A percentile compares a stretch with the other conserved stretches of the same genome.
Conservation (phyloP, 2,888 invertebrate genomes). For the Hemistola chrysoprasaria region DNA sequence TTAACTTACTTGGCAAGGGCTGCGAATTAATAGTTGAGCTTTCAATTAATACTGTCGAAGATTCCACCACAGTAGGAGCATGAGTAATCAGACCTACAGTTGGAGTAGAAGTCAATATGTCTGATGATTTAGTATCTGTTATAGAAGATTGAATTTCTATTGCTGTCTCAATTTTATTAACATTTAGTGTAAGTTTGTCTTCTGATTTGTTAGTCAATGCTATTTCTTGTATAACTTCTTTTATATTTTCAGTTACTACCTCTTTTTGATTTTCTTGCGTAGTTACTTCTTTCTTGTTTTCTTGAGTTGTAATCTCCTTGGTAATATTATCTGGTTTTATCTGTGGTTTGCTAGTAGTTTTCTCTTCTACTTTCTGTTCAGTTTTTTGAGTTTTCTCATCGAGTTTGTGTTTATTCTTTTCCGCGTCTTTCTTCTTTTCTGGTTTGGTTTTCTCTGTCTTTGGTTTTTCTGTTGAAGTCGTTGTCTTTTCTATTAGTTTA, state of each 20-base stretch:
- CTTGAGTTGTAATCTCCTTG: constrained; percentile 25
- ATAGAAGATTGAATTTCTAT: constrained; percentile 61
- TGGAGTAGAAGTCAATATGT: constrained; percentile 56
- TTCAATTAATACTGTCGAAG: constrained; percentile 40
- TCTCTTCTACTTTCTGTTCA: no score
- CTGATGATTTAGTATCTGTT: constrained; percentile 31
- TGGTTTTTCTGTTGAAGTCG: constrained; percentile 37
- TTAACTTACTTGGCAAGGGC: constrained; percentile 61
- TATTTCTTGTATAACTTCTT: constrained; percentile 29
- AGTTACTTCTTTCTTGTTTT: constrained; percentile 34
- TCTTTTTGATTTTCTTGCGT: constrained; percentile 17
- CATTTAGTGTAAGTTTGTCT: constrained; percentile 46
- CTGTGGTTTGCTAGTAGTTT: constrained; percentile 7
- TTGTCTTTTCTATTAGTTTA: constrained; percentile 29
- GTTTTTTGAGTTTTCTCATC: constrained; percentile 38
- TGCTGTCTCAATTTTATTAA: constrained; percentile 44
- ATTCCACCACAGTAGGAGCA: constrained; percentile 37
- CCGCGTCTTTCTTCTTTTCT: constrained; percentile 66
- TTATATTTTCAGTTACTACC: constrained; percentile 32
- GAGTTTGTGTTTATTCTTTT: constrained; percentile 46
- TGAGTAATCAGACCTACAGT: constrained; percentile 56
- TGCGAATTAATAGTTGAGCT: constrained; percentile 61
- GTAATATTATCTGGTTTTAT: constrained; percentile 28
- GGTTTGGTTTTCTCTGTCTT: constrained; percentile 46
- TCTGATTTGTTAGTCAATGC: constrained; percentile 28